Evolutionary conservation across 37 sponge, comb jelly and placozoan species (phyloP).

Genomic region (Spongia lamella): DNA sequence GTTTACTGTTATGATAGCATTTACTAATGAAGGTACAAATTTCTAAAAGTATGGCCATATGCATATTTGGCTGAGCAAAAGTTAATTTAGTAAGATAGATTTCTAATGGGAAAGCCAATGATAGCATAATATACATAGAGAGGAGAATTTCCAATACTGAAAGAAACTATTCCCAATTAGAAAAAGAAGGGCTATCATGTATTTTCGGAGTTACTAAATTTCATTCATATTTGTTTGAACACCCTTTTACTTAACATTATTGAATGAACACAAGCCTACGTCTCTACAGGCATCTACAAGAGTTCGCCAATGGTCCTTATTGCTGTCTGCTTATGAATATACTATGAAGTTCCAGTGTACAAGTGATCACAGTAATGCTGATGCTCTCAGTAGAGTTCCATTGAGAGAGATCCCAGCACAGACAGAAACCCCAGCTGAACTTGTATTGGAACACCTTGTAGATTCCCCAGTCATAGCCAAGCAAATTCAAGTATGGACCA

Average conservation of each 20-base stretch:
- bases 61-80: too few relatives aligned
- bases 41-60: too few relatives aligned
- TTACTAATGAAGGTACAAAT: too few relatives aligned
- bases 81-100: too few relatives aligned
- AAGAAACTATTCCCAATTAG: too few relatives aligned
- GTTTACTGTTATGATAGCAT: too few relatives aligned
- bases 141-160: too few relatives aligned
- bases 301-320: not conserved
- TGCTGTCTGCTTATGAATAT: conserved; percentile 3
- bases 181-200: too few relatives aligned
- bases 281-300: not conserved
- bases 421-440: not conserved
- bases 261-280: not conserved
- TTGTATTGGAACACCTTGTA: not conserved
- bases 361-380: conserved; percentile 1
- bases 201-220: too few relatives aligned
- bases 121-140: too few relatives aligned
- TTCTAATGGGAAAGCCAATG: too few relatives aligned
- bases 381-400: conserved; percentile 4
- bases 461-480: not conserved
- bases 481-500: not conserved
- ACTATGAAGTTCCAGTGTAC: not conserved
- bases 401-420: not conserved
- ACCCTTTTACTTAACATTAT: not conserved
- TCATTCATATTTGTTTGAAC: too few relatives aligned